Conservation (phyloP, 2,888 invertebrate genomes). For the Stenchaetothrips biformis region DNA sequence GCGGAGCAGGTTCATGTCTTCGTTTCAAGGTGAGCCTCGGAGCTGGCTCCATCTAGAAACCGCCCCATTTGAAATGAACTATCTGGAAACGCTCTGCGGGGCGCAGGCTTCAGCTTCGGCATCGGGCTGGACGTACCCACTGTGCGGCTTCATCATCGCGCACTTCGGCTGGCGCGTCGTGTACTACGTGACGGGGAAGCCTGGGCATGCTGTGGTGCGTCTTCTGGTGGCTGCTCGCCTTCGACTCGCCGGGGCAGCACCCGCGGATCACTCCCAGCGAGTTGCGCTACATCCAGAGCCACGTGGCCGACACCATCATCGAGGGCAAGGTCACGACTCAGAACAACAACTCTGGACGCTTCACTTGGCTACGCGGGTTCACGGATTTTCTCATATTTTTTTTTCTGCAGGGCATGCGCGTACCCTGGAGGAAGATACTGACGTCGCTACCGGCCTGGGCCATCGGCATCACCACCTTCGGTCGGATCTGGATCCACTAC, state of each 20-base stretch:
- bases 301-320: conserved; percentile 52
- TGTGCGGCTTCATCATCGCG: conserved; percentile 65
- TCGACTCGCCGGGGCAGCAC: conserved; percentile 62
- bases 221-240: conserved; percentile 64
- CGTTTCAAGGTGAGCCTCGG: conserved; percentile 57
- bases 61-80: too few species aligned
- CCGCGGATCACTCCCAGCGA: conserved; percentile 62
- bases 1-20: conserved; percentile 68
- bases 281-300: conserved; percentile 60
- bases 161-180: conserved; percentile 63
- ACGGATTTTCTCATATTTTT: conserved; percentile 31
- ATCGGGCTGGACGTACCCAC: conserved; percentile 64
- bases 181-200: conserved; percentile 65
- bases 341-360: background rate
- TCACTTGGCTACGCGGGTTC: background rate
- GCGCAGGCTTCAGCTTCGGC: conserved; percentile 64
- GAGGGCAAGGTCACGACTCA: conserved; percentile 45
- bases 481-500: conserved; percentile 70
- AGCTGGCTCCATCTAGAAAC: too few species aligned
- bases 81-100: too few species aligned
- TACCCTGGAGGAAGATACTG: conserved; percentile 62
- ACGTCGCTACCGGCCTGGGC: conserved; percentile 63
- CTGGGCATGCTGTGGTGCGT: conserved; percentile 61
- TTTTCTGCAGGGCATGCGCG: conserved; percentile 46
- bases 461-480: conserved; percentile 67